Conservation (phyloP, 2,888 invertebrate genomes). For the Harpalus rubripes region DNA sequence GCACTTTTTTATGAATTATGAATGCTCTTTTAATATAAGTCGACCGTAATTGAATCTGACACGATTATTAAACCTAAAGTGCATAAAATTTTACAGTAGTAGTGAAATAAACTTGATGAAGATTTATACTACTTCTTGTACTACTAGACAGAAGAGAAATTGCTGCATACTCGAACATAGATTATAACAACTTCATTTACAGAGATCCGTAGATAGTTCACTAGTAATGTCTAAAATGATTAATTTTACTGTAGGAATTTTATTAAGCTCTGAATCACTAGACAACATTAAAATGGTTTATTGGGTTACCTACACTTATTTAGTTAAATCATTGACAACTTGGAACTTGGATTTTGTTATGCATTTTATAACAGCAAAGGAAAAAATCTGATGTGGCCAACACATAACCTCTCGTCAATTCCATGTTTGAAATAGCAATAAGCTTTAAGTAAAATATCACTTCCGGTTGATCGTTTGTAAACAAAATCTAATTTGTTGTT, state of each 20-base stretch:
- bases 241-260: background rate
- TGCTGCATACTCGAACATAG: background rate
- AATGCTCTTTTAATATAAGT: background rate
- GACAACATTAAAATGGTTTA: background rate
- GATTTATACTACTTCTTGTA: background rate
- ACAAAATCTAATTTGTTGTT: too few species aligned
- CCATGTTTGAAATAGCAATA: too few species aligned
- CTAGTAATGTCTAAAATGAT: background rate
- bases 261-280: background rate
- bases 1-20: background rate
- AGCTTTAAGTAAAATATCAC: too few species aligned
- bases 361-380: too few species aligned
- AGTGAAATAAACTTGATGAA: conserved; percentile 3
- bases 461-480: too few species aligned
- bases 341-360: too few species aligned
- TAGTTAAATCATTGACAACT: too few species aligned
- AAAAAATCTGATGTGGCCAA: too few species aligned
- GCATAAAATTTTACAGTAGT: background rate
- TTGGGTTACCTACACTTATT: too few species aligned
- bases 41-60: background rate
- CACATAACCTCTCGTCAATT: too few species aligned
- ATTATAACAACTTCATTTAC: background rate
- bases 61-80: background rate
- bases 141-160: background rate
- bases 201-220: background rate